phyloP scores from a whole-genome alignment of 2,113 vertebrate species.

The Typhlomys cinereus region DNA sequence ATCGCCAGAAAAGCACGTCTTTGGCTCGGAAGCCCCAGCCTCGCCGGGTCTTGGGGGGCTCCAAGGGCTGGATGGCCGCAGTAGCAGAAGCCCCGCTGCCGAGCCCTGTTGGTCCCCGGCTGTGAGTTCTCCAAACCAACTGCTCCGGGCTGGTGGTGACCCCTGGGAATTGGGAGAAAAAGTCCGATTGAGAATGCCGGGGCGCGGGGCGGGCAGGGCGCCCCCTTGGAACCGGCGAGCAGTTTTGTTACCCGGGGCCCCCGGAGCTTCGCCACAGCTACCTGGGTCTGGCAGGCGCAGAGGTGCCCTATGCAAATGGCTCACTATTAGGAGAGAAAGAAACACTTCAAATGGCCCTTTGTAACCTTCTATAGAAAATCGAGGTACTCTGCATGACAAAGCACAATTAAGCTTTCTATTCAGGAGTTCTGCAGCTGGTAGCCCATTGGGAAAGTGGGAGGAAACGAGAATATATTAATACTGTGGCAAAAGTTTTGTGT shows the following conservation, averaged over 20 bases:
- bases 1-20: not conserved
- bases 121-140: not conserved
- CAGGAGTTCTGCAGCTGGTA: conserved; percentile 95
- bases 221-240: not conserved
- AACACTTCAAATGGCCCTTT: conserved; percentile 86
- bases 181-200: not conserved
- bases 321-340: conserved; percentile 78
- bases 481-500: conserved; percentile 81
- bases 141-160: not conserved
- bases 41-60: not conserved
- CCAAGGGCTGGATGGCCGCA: not conserved
- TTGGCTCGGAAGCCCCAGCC: fast-evolving
- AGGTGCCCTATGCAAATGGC: conserved; percentile 83
- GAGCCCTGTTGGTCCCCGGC: not conserved
- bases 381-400: conserved; percentile 97
- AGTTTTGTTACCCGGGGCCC: conserved; percentile 24
- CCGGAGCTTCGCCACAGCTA: conserved; percentile 60
- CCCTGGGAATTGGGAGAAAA: not conserved
- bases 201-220: not conserved
- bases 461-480: conserved; percentile 90
- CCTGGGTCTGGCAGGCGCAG: conserved; percentile 80
- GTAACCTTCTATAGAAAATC: conserved; percentile 91
- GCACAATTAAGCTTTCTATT: conserved; percentile 97
- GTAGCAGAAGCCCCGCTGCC: not conserved
- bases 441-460: conserved; percentile 91